A percentile compares a stretch with the other conserved stretches of the same genome.
Conservation (phyloP, 2,888 invertebrate genomes). For the Bruchidius siliquastri region DNA sequence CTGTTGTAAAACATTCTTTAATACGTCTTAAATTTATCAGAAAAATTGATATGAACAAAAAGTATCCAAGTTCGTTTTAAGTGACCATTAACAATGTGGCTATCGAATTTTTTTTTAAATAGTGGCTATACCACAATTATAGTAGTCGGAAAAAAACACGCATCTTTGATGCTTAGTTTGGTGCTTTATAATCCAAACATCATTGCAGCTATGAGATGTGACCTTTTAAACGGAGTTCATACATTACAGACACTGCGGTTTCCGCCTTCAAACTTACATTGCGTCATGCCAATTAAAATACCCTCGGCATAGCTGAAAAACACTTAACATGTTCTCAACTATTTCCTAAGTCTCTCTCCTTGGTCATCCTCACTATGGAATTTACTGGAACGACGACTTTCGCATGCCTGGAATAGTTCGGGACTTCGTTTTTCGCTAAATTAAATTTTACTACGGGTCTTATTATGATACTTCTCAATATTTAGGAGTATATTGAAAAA, state of each 20-base stretch:
- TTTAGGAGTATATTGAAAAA: background rate
- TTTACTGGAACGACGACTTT: background rate
- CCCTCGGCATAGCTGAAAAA: background rate
- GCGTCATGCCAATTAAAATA: background rate
- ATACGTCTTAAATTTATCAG: too few species aligned
- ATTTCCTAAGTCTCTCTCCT: background rate
- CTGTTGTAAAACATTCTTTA: too few species aligned
- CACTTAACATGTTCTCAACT: background rate
- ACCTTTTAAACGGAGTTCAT: too few species aligned
- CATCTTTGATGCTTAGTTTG: too few species aligned
- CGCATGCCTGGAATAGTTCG: background rate
- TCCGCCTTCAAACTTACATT: background rate
- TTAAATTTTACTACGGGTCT: background rate
- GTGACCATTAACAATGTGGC: too few species aligned
- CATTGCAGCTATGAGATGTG: too few species aligned
- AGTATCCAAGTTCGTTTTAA: too few species aligned
- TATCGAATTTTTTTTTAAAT: too few species aligned
- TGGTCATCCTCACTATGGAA: background rate
- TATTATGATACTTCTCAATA: background rate
- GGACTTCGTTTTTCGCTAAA: background rate
- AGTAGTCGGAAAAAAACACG: too few species aligned
- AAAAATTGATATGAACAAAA: too few species aligned
- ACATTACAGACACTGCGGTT: background rate
- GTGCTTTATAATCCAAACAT: too few species aligned
- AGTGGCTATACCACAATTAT: too few species aligned